Base-by-base conservation (phyloP, 1,140 invertebrate species). In the Sycophila sp. region DNA sequence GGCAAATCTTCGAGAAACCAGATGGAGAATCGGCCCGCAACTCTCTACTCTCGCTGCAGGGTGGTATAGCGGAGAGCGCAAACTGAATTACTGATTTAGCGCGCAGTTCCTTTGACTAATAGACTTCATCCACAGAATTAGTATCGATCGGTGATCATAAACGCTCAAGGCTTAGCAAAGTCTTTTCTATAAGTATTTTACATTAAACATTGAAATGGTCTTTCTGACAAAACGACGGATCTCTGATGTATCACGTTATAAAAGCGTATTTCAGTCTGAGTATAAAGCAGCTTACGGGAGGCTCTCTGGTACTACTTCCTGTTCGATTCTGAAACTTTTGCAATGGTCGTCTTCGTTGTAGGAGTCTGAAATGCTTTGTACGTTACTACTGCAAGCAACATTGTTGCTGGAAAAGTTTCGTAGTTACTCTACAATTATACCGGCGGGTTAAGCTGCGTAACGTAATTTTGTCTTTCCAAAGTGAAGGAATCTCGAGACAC, bases 1-100 rank as follows among this genome's bases (percentile, higher is more conserved):
- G 49, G 1, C n/a, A 30, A 36, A 28, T 28, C 5, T 2, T 15
- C 1, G 49, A 32, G 49, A 66, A 66, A 19, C 10, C 51, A 34
- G 51, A 13, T 24, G 15, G 7, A 55, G 47, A 24, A 51, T 36
- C 26, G 7, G 11, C 0, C 17, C 32, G 34, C n/a, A 7, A 19
- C 24, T n/a, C n/a, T n/a, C n/a, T n/a, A n/a, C n/a, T n/a, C n/a
- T n/a, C 13, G 30, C 28, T 4, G 72, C 74, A 74, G n/a, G n/a
- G n/a, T n/a, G n/a, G n/a, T n/a, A n/a, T n/a, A n/a, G 77, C 73
- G 70, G 73, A 75, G 76, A 82, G 81, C 76, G 78, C 69, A 77
- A 83, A 83, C 78, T 81, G 73, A 73, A 82, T 82, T 81, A 80
- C 77, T 73, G 76, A 81, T 81, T 77, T 74, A 69, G 56, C 65